phyloP scores from a whole-genome alignment of 2,797 vertebrate species.

The Prunella strophiata region DNA sequence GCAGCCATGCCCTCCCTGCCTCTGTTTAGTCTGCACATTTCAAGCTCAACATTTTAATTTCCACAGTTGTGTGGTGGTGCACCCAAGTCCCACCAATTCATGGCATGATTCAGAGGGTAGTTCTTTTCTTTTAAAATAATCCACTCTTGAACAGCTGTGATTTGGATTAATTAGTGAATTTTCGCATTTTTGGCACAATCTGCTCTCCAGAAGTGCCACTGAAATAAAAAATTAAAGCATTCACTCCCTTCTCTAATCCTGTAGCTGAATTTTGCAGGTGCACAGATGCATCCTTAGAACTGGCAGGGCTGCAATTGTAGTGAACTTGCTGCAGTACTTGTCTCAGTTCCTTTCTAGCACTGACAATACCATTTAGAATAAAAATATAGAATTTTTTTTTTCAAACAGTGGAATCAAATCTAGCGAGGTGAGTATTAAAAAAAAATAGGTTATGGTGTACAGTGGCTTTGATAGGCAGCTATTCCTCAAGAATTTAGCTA shows the following conservation, averaged over 20 bases:
- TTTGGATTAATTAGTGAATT: slow-evolving; percentile 25
- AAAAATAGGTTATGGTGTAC: not conserved
- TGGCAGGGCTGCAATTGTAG: not conserved
- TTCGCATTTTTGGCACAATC: slow-evolving; percentile 12
- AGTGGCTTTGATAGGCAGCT: not conserved
- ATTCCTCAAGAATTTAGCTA: not conserved
- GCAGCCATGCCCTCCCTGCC: not conserved
- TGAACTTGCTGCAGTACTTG: not conserved
- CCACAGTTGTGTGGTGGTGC: not conserved
- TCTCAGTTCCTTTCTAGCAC: not conserved
- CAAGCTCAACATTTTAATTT: not conserved
- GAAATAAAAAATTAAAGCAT: slow-evolving; percentile 30
- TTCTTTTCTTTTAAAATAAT: not conserved
- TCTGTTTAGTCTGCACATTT: not conserved
- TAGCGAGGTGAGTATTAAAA: not conserved
- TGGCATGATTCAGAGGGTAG: not conserved
- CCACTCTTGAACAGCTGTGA: slow-evolving; percentile 3
- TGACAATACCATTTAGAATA: not conserved
- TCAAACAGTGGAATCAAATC: not conserved
- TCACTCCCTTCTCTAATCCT: slow-evolving; percentile 9
- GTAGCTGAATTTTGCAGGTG: slow-evolving; percentile 28
- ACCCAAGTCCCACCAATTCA: not conserved
- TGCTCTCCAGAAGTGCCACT: slow-evolving; percentile 4
- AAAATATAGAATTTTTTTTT: not conserved
- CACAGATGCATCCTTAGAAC: not conserved